Base-by-base conservation (phyloP, 2,888 invertebrate genomes). In the Selenia dentaria region DNA sequence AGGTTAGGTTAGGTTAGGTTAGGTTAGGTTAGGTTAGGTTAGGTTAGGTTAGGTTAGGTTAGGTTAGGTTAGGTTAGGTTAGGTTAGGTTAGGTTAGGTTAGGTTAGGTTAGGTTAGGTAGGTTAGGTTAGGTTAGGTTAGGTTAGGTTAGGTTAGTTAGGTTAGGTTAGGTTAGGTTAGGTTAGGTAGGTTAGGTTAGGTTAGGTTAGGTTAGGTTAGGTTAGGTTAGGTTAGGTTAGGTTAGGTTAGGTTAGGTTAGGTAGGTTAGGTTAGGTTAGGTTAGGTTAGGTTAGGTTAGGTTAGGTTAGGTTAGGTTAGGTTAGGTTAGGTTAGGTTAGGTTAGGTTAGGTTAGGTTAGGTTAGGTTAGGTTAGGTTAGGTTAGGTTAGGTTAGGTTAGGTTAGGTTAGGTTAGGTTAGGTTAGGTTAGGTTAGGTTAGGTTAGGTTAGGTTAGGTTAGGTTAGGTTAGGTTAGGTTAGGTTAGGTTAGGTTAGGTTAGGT, bases 201-300 rank as follows among this genome's bases (percentile, higher is more conserved):
- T n/a, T n/a, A n/a, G n/a, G n/a, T 16, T 16, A 16, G 16, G 16
- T 16, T 16, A 16, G 16, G 51, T 41, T 45, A 45, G 46, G 48
- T 46, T 49, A 40, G 45, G 53, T 43, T 54, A 43, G 49, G 54
- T 47, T 54, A 47, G 47, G 54, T 44, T 54, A 44, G 50, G 54
- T 50, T 54, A 47, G 47, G 50, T 47, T 51, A 46, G 51, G 45
- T 45, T 41, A 42, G n/a, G n/a, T n/a, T n/a, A n/a, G n/a, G n/a
- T n/a, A n/a, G n/a, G n/a, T n/a, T n/a, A n/a, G n/a, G n/a, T 40
- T 50, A 46, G 43, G 50, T 54, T 54, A 49, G 56, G 16, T 16
- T 16, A 16, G 16, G 16, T 16, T 16, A 16, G 16, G 16, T 16
- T 16, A 24, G 16, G 16, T 52, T 53, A 57, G 59, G 54, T 54